phyloP scores from a whole-genome alignment of 2,888 invertebrate genomes.

The Tenthredo amoena region DNA sequence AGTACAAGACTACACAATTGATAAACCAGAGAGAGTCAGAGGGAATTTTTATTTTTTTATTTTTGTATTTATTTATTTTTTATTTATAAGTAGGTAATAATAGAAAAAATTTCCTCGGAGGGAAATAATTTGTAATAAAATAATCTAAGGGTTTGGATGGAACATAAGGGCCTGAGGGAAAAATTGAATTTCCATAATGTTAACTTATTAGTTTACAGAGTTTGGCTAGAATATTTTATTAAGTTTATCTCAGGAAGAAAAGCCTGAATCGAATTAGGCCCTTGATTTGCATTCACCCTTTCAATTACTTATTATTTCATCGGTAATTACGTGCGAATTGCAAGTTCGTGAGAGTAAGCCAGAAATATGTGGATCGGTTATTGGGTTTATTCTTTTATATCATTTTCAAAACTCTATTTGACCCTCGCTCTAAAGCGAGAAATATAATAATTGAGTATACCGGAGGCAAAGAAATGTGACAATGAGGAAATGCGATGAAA shows the following conservation, averaged over 20 bases:
- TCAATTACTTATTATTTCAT: neutral
- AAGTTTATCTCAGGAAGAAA: neutral
- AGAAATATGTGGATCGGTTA: neutral
- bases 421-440: neutral
- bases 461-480: neutral
- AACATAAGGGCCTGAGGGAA: neutral
- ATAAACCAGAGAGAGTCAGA: neutral
- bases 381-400: neutral
- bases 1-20: neutral
- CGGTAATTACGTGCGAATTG: neutral
- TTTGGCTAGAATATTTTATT: neutral
- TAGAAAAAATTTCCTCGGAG: neutral
- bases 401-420: neutral
- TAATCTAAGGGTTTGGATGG: neutral
- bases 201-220: too few species aligned
- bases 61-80: neutral
- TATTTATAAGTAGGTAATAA: neutral
- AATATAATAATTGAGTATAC: neutral
- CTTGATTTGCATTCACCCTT: neutral
- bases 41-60: neutral
- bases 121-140: neutral
- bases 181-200: neutral
- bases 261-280: neutral
- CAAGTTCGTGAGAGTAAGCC: neutral
- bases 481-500: neutral